These are phyloP conservation scores for Astyanax mexicanus DNA, from an alignment of 2,797 vertebrate genomes.

Conservation along the genomic window DNA sequence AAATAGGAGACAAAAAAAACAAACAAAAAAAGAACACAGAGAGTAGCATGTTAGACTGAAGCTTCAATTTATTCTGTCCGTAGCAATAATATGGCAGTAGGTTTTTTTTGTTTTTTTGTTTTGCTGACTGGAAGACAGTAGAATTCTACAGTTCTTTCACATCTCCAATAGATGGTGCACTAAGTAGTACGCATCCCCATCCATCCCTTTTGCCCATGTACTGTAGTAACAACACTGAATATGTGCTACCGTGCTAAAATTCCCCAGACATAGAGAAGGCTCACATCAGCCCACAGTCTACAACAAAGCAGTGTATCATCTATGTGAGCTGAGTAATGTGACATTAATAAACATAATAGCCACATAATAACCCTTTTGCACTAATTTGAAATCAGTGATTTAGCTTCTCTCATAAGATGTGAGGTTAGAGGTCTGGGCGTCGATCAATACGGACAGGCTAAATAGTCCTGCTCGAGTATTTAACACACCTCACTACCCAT, in stretches of 20 bases:
- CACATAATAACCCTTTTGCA: not conserved
- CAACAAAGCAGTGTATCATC: not conserved
- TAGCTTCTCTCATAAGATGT: not conserved
- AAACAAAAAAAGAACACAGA: slow-evolving; percentile 18
- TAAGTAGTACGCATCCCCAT: no score
- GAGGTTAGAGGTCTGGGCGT: not conserved
- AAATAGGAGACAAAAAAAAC: no score
- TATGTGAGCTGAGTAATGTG: not conserved
- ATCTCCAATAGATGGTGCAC: not conserved
- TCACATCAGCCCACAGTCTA: not conserved
- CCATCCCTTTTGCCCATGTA: no score
- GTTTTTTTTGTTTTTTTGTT: no score
- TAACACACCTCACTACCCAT: not conserved
- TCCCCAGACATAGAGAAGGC: no score
- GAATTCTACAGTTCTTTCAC: not conserved
- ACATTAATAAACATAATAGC: not conserved
- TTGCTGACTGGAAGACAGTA: no score
- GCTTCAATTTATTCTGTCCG: not conserved
- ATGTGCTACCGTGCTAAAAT: not conserved
- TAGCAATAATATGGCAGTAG: no score
- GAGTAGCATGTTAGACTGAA: not conserved
- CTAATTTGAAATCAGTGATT: slow-evolving; percentile 1
- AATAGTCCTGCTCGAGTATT: not conserved
- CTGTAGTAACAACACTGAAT: not conserved
- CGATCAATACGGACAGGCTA: not conserved